Conservation (phyloP, 2,888 invertebrate species). For the Apamea crenata region DNA sequence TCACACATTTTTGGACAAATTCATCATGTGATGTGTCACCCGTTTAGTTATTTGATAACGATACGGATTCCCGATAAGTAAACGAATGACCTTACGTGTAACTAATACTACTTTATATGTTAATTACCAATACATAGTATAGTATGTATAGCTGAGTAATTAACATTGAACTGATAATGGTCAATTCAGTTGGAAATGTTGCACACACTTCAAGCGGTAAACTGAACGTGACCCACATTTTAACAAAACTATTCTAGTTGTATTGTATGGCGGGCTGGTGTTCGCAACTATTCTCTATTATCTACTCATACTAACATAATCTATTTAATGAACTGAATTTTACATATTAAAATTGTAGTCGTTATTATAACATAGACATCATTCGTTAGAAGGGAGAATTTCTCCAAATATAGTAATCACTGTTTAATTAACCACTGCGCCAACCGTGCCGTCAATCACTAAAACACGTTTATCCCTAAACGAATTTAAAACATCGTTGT, state of each 20-base stretch:
- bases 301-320: neutral
- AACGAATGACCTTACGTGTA: conserved; percentile 16
- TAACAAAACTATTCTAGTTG: neutral
- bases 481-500: neutral
- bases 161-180: conserved; percentile 18
- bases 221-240: neutral
- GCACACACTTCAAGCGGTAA: conserved; percentile 1
- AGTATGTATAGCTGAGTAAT: conserved; percentile 13
- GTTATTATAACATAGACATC: neutral
- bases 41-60: neutral
- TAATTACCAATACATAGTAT: conserved; percentile 18
- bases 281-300: neutral
- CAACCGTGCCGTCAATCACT: no score
- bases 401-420: neutral
- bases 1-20: neutral
- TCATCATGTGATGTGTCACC: neutral
- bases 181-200: conserved; percentile 3
- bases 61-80: conserved; percentile 21
- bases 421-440: no score
- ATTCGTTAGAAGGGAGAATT: neutral
- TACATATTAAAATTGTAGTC: neutral
- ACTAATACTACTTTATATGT: conserved; percentile 11
- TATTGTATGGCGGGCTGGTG: neutral
- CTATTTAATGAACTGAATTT: neutral
- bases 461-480: no score